These are phyloP conservation scores for Linhomoeus sp. DNA, from an alignment of 2,888 invertebrate species.

Conservation along the genomic window DNA sequence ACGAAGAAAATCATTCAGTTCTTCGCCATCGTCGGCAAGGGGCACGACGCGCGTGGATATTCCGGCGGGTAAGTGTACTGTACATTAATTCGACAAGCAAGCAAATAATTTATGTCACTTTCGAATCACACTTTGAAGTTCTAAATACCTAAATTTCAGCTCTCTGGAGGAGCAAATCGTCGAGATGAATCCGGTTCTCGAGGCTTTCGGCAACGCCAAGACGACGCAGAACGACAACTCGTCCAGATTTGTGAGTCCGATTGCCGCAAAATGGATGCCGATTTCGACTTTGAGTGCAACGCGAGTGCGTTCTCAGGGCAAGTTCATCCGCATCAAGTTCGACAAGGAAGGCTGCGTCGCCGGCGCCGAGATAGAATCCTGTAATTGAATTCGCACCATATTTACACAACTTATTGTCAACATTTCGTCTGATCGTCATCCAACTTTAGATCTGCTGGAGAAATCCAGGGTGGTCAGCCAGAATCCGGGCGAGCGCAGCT, in stretches of 20 bases:
- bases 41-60: neutral
- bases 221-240: conserved; percentile 23
- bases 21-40: conserved; percentile 22
- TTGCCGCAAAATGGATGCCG: neutral
- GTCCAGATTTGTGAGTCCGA: conserved; percentile 17
- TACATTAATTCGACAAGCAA: too few relatives aligned
- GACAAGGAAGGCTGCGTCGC: conserved; percentile 12
- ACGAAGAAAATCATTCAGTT: conserved; percentile 36
- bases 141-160: too few relatives aligned
- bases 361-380: conserved; percentile 22
- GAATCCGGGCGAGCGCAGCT: conserved; percentile 40
- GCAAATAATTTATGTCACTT: too few relatives aligned
- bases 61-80: too few relatives aligned
- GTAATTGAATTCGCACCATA: conserved; percentile 10
- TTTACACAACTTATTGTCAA: neutral
- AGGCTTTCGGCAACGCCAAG: conserved; percentile 23
- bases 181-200: conserved; percentile 12
- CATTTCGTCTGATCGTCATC: neutral
- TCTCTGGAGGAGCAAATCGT: conserved; percentile 3
- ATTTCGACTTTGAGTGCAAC: neutral
- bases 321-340: conserved; percentile 23
- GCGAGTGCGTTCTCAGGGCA: too few relatives aligned
- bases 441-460: conserved; percentile 2
- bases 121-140: too few relatives aligned
- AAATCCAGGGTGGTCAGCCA: conserved; percentile 41